Percentiles rank a stretch among this genome's conserved stretches.
Evolutionary conservation across 2,888 invertebrate genomes (phyloP).

Genomic region (Melitaea athalia): DNA sequence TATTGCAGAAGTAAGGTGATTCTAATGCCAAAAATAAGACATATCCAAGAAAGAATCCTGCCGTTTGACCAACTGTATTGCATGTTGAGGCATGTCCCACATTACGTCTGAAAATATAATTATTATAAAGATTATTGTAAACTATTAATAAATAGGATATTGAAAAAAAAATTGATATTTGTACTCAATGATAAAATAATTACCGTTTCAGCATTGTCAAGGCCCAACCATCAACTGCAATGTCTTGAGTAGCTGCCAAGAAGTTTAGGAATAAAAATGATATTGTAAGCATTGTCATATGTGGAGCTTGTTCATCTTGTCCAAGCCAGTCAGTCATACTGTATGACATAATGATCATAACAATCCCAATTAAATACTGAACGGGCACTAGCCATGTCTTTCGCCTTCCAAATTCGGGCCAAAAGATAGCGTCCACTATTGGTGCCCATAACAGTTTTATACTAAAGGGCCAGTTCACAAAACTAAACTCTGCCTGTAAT

Average conservation of each 20-base stretch:
- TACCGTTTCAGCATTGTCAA: slow-evolving; percentile 98
- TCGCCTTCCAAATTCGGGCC: slow-evolving; percentile 91
- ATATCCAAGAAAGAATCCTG: slow-evolving; percentile 98
- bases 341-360: slow-evolving; percentile 93
- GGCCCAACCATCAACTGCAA: slow-evolving; percentile 99
- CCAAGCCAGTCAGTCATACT: slow-evolving; percentile 91
- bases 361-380: slow-evolving; percentile 94
- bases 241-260: slow-evolving; percentile 99
- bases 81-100: slow-evolving; percentile 99
- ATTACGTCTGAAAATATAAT: slow-evolving; percentile 86
- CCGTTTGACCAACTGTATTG: slow-evolving; percentile 99
- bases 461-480: slow-evolving; percentile 95
- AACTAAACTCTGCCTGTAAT: slow-evolving; percentile 93
- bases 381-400: slow-evolving; percentile 98
- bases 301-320: slow-evolving; percentile 82
- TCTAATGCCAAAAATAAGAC: slow-evolving; percentile 98
- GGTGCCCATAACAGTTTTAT: slow-evolving; percentile 99
- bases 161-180: neutral
- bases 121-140: neutral
- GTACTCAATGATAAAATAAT: neutral
- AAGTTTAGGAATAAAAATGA: slow-evolving; percentile 97
- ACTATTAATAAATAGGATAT: neutral
- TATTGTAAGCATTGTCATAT: slow-evolving; percentile 89
- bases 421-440: slow-evolving; percentile 96
- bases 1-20: slow-evolving; percentile 97